Evolutionary conservation across 2,888 invertebrate species (phyloP).

Genomic region (Aphodius sticticus): DNA sequence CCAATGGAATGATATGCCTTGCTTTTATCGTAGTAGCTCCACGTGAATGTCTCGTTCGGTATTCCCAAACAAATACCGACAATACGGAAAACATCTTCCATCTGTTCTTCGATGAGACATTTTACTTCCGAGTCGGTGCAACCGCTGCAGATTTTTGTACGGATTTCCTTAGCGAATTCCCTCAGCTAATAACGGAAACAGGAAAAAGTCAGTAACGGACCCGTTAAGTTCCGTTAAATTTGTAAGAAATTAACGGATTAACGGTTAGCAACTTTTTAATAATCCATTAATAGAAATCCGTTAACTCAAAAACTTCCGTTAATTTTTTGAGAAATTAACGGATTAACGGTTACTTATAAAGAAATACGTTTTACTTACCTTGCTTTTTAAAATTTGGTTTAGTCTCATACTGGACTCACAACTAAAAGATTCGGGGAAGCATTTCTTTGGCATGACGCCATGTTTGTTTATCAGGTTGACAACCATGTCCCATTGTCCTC

Average conservation of each 20-base stretch:
- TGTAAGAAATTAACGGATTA: slow-evolving; percentile 6
- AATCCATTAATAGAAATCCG: too few relatives aligned
- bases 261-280: too few relatives aligned
- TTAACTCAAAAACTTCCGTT: too few relatives aligned
- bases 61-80: slow-evolving; percentile 86
- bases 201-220: neutral
- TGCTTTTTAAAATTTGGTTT: slow-evolving; percentile 82
- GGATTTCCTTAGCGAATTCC: slow-evolving; percentile 79
- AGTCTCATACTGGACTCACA: slow-evolving; percentile 77
- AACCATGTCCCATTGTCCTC: slow-evolving; percentile 95
- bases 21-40: slow-evolving; percentile 85
- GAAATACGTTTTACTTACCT: slow-evolving; percentile 64
- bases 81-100: slow-evolving; percentile 79
- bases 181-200: slow-evolving; percentile 67
- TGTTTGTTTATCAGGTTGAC: slow-evolving; percentile 86
- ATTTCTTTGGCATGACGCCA: slow-evolving; percentile 88
- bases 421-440: slow-evolving; percentile 85
- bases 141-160: slow-evolving; percentile 69
- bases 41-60: slow-evolving; percentile 80
- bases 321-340: slow-evolving; percentile 13
- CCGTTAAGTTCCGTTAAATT: slow-evolving; percentile 7
- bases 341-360: neutral
- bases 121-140: slow-evolving; percentile 71
- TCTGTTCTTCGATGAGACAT: slow-evolving; percentile 67
- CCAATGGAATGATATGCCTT: slow-evolving; percentile 79